Evolutionary conservation across 1,140 invertebrate species (phyloP), one percentile per base, ranked within the genome.

Genomic region (Orussus abietinus): DNA sequence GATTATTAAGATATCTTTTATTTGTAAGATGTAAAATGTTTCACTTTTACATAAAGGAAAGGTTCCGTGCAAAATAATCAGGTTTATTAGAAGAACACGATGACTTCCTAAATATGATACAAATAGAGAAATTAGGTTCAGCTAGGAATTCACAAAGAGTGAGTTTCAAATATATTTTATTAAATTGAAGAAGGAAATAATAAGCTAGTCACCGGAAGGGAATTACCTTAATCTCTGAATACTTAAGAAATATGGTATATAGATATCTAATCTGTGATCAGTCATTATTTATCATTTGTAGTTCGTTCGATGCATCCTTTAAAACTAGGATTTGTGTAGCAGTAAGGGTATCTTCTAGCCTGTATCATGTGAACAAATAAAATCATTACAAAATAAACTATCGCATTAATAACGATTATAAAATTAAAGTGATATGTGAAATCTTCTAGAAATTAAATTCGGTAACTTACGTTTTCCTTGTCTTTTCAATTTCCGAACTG

Each of bases 301-400:
- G n/a, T n/a, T n/a, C n/a, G 5, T 38, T 9, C 9, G 53, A 50
- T 12, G 40, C 32, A 15, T 21, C 41, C 36, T 60, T 60, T 5
- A 60, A 14, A 3, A 51, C 38, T 5, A 41, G 31, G 15, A 41
- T 38, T 43, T 60, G 55, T 13, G 59, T 32, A 29, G 32, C 30
- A 4, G 39, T 30, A 2, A 59, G 11, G 5, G 22, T 20, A 31
- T 51, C 37, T 9, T 50, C 38, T 10, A 57, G 37, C 17, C 57
- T 59, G 40, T n/a, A n/a, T n/a, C n/a, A n/a, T n/a, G n/a, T n/a
- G n/a, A n/a, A n/a, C n/a, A n/a, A n/a, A n/a, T n/a, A n/a, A n/a
- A n/a, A n/a, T n/a, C n/a, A n/a, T n/a, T n/a, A n/a, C n/a, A 28
- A 56, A 52, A 13, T 4, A 53, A 44, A 20, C 3, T 38, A 18